Conservation (phyloP, 2,797 vertebrate species). For the Dipus sagitta region DNA sequence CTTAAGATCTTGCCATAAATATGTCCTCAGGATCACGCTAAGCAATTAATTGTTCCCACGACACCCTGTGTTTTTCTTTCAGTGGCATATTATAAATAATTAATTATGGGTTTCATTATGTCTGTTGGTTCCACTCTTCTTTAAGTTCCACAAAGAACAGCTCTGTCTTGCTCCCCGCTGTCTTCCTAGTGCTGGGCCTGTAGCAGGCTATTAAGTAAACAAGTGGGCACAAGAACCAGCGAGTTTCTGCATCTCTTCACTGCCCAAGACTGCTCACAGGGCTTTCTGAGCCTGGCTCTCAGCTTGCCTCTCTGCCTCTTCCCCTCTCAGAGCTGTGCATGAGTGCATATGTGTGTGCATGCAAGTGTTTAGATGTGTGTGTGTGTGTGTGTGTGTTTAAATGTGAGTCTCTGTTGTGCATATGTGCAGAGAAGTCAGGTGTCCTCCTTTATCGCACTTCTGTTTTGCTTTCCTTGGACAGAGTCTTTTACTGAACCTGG, state of each 20-base stretch:
- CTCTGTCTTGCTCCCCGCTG: background rate
- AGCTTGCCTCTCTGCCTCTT: background rate
- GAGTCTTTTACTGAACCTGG: too few relatives aligned
- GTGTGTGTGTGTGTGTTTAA: too few relatives aligned
- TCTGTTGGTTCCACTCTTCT: background rate
- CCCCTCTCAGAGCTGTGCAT: too few relatives aligned
- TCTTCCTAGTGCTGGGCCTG: background rate
- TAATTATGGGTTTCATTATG: conserved; percentile 21
- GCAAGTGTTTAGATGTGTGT: too few relatives aligned
- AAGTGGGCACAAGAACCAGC: background rate
- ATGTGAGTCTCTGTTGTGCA: too few relatives aligned
- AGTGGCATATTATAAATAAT: conserved; percentile 34
- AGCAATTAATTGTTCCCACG: conserved; percentile 14
- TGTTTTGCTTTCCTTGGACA: too few relatives aligned
- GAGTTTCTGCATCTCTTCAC: background rate
- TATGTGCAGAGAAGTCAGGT: too few relatives aligned
- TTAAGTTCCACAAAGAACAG: background rate
- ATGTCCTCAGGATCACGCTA: background rate
- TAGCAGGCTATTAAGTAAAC: background rate
- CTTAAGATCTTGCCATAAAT: background rate
- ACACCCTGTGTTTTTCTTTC: background rate
- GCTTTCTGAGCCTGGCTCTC: background rate
- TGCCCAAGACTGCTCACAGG: background rate
- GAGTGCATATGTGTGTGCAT: too few relatives aligned
- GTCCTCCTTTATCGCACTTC: too few relatives aligned